Evolutionary conservation across 2,113 vertebrate species (phyloP), one percentile per base, ranked within the genome.

Genomic region (Sporophila hypoxantha): DNA sequence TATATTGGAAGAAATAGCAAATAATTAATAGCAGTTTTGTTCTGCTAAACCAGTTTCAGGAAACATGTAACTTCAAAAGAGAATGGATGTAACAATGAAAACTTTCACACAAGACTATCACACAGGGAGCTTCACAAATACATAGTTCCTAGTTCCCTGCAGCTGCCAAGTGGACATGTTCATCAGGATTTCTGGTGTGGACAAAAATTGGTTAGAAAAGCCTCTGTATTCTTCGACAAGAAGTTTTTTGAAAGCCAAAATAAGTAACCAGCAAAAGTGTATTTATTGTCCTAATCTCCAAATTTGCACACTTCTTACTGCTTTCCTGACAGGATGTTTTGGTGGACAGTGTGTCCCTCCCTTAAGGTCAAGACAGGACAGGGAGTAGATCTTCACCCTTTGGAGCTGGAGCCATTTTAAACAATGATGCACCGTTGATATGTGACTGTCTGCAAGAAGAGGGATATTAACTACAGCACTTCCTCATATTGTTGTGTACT

Each of bases 271-370:
- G 52, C 56, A 87, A 44, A 85, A 84, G 64, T 62, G 4, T 86
- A 74, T 90, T 88, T 88, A 76, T 92, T 88, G 53, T 89, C 53
- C 62, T 89, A 80, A 78, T 93, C 80, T 92, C 77, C 68, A 70
- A 70, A 91, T 93, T 93, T 71, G 61, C 76, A 85, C 5, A 0
- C 65, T 85, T 88, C 76, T 90, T 79, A 29, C 75, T 80, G 76
- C 82, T 91, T 95, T 94, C 89, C 87, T 95, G 89, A 82, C 92
- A 95, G 92, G 85, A 90, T 95, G 92, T 95, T 95, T 95, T 92
- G 91, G 70, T 94, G 85, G 92, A 93, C 92, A 91, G 80, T 30
- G 69, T 93, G 94, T 93, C 83, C 74, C 86, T 94, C 55, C 83
- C 87, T 76, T 80, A 67, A 80, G 89, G 85, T 93, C 85, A 82